phyloP scores from a whole-genome alignment of 1,140 invertebrate genomes.

The Anoplolepis gracilipes region DNA sequence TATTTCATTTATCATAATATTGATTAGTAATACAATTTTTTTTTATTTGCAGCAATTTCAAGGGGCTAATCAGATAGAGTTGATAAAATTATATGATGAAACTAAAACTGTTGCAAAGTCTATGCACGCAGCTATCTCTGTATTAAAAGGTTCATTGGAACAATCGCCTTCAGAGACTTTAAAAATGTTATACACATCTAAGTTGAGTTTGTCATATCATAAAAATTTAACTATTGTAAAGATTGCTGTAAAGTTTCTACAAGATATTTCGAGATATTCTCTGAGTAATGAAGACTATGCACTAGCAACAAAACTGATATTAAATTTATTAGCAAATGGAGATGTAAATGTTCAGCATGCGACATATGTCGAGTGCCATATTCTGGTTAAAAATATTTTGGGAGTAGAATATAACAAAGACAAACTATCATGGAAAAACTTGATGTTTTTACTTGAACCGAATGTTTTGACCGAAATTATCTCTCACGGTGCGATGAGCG shows the following conservation, averaged over 20 bases:
- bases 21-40: not conserved
- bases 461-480: conserved; percentile 88
- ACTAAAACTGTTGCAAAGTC: conserved; percentile 76
- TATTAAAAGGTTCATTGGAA: conserved; percentile 70
- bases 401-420: conserved; percentile 81
- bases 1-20: not conserved
- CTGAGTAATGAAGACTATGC: conserved; percentile 70
- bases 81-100: conserved; percentile 78
- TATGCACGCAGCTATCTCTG: conserved; percentile 78
- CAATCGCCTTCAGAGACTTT: conserved; percentile 68
- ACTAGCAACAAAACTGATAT: conserved; percentile 75
- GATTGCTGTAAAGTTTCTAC: conserved; percentile 69
- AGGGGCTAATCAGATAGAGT: conserved; percentile 66
- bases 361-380: conserved; percentile 83
- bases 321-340: conserved; percentile 78
- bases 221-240: conserved; percentile 79
- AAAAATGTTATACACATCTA: conserved; percentile 76
- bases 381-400: conserved; percentile 79
- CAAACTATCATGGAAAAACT: conserved; percentile 80
- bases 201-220: conserved; percentile 78
- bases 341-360: conserved; percentile 79
- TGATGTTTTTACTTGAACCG: conserved; percentile 86
- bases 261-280: conserved; percentile 67
- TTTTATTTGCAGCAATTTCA: conserved; percentile 75
- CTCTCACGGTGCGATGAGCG: conserved; percentile 86